phyloP scores from a whole-genome alignment of 2,888 invertebrate genomes.

The Drosophila sordidula region DNA sequence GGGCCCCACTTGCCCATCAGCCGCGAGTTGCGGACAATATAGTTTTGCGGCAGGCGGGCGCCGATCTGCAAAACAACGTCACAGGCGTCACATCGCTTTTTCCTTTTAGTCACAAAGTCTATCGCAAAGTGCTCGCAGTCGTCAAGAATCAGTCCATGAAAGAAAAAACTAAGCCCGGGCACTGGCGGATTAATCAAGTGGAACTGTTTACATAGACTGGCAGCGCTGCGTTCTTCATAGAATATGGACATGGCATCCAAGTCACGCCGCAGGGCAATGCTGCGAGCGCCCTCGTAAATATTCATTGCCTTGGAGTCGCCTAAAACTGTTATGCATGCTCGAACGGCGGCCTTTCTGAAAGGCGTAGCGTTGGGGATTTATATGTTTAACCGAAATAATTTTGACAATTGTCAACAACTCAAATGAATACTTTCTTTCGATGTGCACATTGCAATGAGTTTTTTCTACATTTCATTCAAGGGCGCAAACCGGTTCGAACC shows the following conservation, averaged over 20 bases:
- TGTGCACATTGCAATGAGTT: neutral
- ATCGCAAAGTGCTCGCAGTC: slow-evolving; percentile 65
- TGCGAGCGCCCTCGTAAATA: slow-evolving; percentile 52
- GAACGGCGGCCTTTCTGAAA: slow-evolving; percentile 2
- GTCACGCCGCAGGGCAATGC: slow-evolving; percentile 44
- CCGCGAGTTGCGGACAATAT: slow-evolving; percentile 90
- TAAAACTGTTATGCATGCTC: slow-evolving; percentile 27
- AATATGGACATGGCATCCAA: slow-evolving; percentile 59
- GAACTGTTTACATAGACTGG: slow-evolving; percentile 29
- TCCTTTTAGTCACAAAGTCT: slow-evolving; percentile 41
- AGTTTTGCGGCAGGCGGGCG: slow-evolving; percentile 90
- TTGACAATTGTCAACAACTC: slow-evolving; percentile 10
- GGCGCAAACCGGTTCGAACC: no score
- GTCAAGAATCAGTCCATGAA: slow-evolving; percentile 55
- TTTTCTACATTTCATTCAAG: neutral
- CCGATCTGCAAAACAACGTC: slow-evolving; percentile 92
- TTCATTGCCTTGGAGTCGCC: slow-evolving; percentile 38
- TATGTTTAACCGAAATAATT: slow-evolving; percentile 20
- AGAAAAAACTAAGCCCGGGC: slow-evolving; percentile 60
- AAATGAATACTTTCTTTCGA: neutral
- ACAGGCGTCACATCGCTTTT: neutral
- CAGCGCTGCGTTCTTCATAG: slow-evolving; percentile 57
- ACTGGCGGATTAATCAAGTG: slow-evolving; percentile 27
- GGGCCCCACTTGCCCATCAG: slow-evolving; percentile 89
- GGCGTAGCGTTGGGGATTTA: neutral